Evolutionary conservation across 2,888 invertebrate genomes (phyloP).

Genomic region (Oscheius sp.): DNA sequence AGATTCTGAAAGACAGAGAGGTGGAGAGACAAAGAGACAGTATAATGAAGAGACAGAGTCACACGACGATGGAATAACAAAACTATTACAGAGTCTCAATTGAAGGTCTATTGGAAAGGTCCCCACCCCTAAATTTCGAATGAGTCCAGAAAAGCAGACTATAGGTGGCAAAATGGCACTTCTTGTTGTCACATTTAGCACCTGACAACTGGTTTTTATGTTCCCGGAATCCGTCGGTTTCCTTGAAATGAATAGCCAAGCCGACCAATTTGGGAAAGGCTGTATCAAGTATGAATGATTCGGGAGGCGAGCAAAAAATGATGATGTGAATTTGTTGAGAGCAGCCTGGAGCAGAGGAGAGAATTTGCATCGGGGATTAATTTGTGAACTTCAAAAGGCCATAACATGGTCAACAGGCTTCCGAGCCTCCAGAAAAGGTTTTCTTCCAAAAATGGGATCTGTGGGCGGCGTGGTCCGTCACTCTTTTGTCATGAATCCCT

Average conservation of each 20-base stretch:
- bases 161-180: not conserved
- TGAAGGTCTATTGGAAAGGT: not conserved
- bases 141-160: not conserved
- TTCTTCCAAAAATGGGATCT: too few relatives aligned
- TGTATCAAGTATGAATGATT: slow-evolving; percentile 13
- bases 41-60: too few relatives aligned
- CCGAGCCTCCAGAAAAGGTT: too few relatives aligned
- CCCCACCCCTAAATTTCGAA: not conserved
- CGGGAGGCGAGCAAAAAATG: not conserved
- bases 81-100: too few relatives aligned
- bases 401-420: too few relatives aligned
- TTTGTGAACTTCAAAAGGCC: slow-evolving; percentile 6
- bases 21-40: too few relatives aligned
- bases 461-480: too few relatives aligned
- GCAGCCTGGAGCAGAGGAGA: not conserved
- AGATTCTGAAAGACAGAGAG: too few relatives aligned
- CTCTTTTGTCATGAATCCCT: too few relatives aligned
- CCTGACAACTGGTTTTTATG: not conserved
- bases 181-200: not conserved
- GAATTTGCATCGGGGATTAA: slow-evolving; percentile 16
- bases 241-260: not conserved
- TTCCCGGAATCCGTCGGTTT: not conserved
- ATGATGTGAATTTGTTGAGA: not conserved
- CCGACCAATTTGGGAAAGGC: not conserved
- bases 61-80: too few relatives aligned